Evolutionary conservation across 2,797 vertebrate genomes (phyloP), one percentile per base, ranked within the genome.

Genomic region (Sebastes hubbsi): DNA sequence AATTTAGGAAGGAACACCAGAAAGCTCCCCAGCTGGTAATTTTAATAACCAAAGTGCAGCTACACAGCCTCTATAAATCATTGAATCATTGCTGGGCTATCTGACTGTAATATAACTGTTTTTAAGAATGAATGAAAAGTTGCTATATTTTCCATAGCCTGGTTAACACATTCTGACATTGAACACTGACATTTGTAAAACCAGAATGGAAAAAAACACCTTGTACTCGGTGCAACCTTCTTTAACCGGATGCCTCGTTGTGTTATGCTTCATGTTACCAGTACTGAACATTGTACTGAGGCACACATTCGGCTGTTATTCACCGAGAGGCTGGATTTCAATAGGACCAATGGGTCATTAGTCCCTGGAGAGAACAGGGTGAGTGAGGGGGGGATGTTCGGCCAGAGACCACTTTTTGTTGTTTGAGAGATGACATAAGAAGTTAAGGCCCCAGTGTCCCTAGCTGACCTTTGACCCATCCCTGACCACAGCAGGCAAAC

Each of bases 401-500:
- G 24, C 77, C 64, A 64, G 65, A 76, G 78, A 64, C 80, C 78
- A 66, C 70, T 77, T 86, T 94, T 92, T 95, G 82, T 95, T 89
- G 87, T 91, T 88, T 84, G 78, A 84, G 75, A 87, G 93, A 92
- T 94, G 94, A 94, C 75, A 56, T 86, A 90, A 91, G 87, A 89
- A 61, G 81, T 86, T 87, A 84, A 93, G 89, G 81, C 80, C 80
- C 81, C 81, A 87, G 83, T 90, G 87, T 90, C 85, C 80, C 73
- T 65, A 63, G 72, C 68, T 91, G 91, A 95, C 94, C 94, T 88
- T 88, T 92, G 91, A 84, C 77, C 83, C 85, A 93, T 90, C 92
- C 76, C 87, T 95, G 88, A 95, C 94, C 95, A 86, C 20, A 32
- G 54, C 27, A 54, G 88, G 68, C 87, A 90, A 90, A 90, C 92